A percentile compares a stretch with the other conserved stretches of the same genome.
phyloP scores from a whole-genome alignment of 2,113 vertebrate genomes.

The Actenoides hombroni region DNA sequence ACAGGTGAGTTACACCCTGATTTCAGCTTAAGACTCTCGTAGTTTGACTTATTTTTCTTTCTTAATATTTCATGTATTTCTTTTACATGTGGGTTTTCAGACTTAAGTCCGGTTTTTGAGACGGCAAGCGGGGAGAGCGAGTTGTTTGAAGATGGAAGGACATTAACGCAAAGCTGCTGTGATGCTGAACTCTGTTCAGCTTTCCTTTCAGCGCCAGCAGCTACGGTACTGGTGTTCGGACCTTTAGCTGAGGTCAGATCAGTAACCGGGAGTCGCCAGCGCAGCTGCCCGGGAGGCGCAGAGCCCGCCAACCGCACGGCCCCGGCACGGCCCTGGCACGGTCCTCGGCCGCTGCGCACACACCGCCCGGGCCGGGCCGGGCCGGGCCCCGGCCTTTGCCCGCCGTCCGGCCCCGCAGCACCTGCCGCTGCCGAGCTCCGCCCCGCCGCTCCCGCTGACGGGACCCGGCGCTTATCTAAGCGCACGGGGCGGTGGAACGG shows the following conservation, averaged over 20 bases:
- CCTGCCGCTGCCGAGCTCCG: neutral
- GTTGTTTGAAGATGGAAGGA: neutral
- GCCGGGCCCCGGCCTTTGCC: neutral
- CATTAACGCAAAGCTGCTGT: fast-evolving
- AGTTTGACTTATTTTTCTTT: neutral
- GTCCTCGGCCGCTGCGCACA: too few species aligned
- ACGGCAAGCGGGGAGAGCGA: too few species aligned
- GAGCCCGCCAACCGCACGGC: neutral
- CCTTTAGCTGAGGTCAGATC: fast-evolving
- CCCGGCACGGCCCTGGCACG: too few species aligned
- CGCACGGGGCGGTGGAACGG: neutral
- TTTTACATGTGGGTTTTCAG: neutral
- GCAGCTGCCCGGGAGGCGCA: neutral
- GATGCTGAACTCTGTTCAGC: neutral
- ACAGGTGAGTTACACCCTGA: too few species aligned
- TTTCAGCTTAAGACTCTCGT: neutral
- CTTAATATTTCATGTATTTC: neutral
- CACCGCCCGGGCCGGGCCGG: too few species aligned
- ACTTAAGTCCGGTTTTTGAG: neutral
- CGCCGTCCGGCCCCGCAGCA: neutral
- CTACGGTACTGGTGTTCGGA: fast-evolving
- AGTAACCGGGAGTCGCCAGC: fast-evolving
- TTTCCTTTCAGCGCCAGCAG: neutral
- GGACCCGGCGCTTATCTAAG: neutral
- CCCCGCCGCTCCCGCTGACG: neutral